A percentile compares a stretch with the other conserved stretches of the same genome.
Conservation (phyloP, 2,888 invertebrate genomes). For the Elaeidobius kamerunicus region DNA sequence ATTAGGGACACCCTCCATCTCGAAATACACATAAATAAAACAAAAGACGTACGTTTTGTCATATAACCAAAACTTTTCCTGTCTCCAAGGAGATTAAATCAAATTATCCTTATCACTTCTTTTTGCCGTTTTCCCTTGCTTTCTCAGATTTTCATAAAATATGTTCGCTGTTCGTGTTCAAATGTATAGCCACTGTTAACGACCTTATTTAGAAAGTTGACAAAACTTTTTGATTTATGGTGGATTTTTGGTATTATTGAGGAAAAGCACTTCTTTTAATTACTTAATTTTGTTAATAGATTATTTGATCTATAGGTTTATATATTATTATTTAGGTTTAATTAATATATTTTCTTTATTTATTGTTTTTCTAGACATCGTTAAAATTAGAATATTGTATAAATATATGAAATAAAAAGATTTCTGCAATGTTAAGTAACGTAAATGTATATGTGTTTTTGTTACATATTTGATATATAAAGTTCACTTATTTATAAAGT, state of each 20-base stretch:
- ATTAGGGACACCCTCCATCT: slow-evolving; percentile 13
- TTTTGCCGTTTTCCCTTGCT: slow-evolving; percentile 12
- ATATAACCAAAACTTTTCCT: slow-evolving; percentile 24
- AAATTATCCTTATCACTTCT: slow-evolving; percentile 27
- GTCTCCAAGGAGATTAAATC: slow-evolving; percentile 29
- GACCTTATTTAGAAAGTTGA: slow-evolving; percentile 16
- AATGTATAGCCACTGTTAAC: slow-evolving; percentile 23
- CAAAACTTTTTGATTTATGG: slow-evolving; percentile 23
- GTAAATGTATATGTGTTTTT: too few relatives aligned
- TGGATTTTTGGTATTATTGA: too few relatives aligned
- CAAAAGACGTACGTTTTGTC: slow-evolving; percentile 19
- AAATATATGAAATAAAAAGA: too few relatives aligned
- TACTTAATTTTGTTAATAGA: too few relatives aligned
- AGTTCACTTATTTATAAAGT: too few relatives aligned
- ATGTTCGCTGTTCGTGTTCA: slow-evolving; percentile 14
- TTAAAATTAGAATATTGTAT: too few relatives aligned
- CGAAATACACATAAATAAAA: slow-evolving; percentile 23
- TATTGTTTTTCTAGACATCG: too few relatives aligned
- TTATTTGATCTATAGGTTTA: background rate
- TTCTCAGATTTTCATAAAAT: slow-evolving; percentile 24
- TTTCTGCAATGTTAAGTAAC: too few relatives aligned
- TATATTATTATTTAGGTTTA: background rate
- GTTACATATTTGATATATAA: too few relatives aligned
- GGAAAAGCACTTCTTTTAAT: too few relatives aligned
- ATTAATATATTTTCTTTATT: background rate